phyloP scores from a whole-genome alignment of 2,797 vertebrate species.

The Tiaroga cobitis region DNA sequence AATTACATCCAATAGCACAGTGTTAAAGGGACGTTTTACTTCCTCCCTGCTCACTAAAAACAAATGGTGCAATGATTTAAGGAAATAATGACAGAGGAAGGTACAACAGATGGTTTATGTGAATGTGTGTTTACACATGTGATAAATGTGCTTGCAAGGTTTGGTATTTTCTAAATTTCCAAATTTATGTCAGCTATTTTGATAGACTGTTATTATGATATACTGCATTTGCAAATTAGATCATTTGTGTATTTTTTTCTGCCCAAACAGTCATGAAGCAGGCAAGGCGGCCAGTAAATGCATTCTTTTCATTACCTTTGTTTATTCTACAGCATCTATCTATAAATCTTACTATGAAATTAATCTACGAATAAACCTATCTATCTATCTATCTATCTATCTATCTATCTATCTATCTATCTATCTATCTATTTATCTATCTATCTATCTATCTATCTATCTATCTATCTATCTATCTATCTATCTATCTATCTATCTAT shows the following conservation, averaged over 20 bases:
- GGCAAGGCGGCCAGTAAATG: not conserved
- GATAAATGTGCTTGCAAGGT: not conserved
- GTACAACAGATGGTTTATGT: slow-evolving; percentile 4
- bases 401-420: no score
- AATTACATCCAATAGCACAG: slow-evolving; percentile 67
- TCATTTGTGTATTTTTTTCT: not conserved
- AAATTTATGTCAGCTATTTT: slow-evolving; percentile 1
- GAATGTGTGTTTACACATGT: not conserved
- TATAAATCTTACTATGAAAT: not conserved
- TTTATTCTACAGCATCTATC: not conserved
- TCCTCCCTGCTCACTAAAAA: not conserved
- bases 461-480: no score
- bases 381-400: no score
- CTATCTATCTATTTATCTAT: no score
- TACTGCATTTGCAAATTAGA: slow-evolving; percentile 5
- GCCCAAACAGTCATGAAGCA: not conserved
- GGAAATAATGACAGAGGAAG: slow-evolving; percentile 1
- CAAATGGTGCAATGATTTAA: not conserved
- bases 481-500: no score
- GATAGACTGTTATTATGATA: slow-evolving; percentile 11
- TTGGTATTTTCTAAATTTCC: slow-evolving; percentile 6
- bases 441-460: no score
- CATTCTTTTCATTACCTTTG: not conserved
- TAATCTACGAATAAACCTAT: not conserved
- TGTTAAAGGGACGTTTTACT: slow-evolving; percentile 57